Evolutionary conservation across 2,113 vertebrate species (phyloP).

Genomic region (Shinisaurus crocodilurus): DNA sequence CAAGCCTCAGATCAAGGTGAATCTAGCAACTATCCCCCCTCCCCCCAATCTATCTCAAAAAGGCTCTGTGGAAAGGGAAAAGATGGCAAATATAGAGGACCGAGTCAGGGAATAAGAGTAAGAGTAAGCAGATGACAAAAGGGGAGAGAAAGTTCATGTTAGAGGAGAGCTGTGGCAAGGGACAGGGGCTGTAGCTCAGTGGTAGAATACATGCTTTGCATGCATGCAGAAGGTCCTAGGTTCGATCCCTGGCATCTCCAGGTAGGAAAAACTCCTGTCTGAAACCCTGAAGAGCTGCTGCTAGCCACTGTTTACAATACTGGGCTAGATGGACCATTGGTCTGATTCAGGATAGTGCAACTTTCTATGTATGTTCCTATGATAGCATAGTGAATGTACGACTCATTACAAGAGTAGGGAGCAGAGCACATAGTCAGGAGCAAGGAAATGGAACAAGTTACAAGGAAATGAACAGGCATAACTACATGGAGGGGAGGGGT

Average conservation of each 20-base stretch:
- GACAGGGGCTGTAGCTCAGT: too few species aligned
- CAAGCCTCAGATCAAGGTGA: not conserved
- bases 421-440: not conserved
- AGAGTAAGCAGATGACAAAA: not conserved
- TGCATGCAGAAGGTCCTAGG: too few species aligned
- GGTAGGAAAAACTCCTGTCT: too few species aligned
- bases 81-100: not conserved
- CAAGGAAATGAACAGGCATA: not conserved
- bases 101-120: too few species aligned
- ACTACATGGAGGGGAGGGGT: not conserved
- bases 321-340: too few species aligned
- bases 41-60: not conserved
- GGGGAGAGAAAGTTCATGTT: accelerated
- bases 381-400: not conserved
- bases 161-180: not conserved
- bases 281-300: too few species aligned
- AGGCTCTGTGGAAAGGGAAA: not conserved
- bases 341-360: too few species aligned
- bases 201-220: not conserved
- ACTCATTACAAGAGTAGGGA: not conserved
- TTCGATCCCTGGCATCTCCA: too few species aligned
- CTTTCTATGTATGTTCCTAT: not conserved
- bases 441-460: too few species aligned
- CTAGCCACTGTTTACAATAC: too few species aligned
- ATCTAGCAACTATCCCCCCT: not conserved